Evolutionary conservation across 2,888 invertebrate genomes (phyloP).

Genomic region (Drosophila vallismaia): DNA sequence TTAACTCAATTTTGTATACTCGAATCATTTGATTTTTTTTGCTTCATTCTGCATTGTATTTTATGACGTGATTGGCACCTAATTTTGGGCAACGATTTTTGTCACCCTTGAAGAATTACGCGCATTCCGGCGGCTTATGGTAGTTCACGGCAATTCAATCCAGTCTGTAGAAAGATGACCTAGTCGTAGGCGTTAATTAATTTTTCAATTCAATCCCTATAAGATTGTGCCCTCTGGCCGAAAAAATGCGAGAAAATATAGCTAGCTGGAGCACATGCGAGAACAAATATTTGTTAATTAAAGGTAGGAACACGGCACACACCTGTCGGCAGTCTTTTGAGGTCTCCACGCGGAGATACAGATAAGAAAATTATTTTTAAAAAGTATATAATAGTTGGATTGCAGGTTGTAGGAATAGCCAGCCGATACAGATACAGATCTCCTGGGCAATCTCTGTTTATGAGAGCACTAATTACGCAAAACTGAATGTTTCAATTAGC

Average conservation of each 20-base stretch:
- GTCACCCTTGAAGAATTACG: background rate
- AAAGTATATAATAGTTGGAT: slow-evolving; percentile 5
- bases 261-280: slow-evolving; percentile 37
- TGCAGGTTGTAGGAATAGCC: background rate
- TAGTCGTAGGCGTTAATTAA: slow-evolving; percentile 36
- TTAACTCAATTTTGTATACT: slow-evolving; percentile 29
- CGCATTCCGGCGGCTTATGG: background rate
- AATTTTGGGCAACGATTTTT: slow-evolving; percentile 11
- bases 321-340: slow-evolving; percentile 50
- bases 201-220: background rate
- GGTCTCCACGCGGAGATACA: slow-evolving; percentile 7
- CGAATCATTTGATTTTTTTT: slow-evolving; percentile 27
- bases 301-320: slow-evolving; percentile 33
- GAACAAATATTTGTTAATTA: slow-evolving; percentile 47
- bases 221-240: slow-evolving; percentile 20
- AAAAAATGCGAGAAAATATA: slow-evolving; percentile 25
- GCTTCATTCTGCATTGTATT: background rate
- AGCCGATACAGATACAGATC: background rate
- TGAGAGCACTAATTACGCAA: slow-evolving; percentile 33
- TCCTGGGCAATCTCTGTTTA: slow-evolving; percentile 28
- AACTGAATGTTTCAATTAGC: slow-evolving; percentile 44
- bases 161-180: slow-evolving; percentile 6
- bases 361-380: slow-evolving; percentile 16
- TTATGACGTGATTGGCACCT: slow-evolving; percentile 16
- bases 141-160: slow-evolving; percentile 26